Evolutionary conservation across 2,888 invertebrate species (phyloP).

Genomic region (Rotaria magnacalcarata): DNA sequence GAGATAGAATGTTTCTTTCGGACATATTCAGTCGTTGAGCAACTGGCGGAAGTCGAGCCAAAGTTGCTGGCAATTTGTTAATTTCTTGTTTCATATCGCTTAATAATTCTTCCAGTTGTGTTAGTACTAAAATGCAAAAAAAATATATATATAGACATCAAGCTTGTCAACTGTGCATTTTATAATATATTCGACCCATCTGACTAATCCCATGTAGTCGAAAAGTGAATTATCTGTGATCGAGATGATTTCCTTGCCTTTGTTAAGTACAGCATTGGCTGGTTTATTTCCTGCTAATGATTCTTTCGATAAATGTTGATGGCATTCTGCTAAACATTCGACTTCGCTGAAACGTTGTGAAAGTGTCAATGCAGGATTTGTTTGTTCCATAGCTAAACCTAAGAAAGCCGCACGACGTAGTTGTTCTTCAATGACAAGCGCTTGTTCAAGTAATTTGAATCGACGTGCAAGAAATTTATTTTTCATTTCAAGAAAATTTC

Average conservation of each 20-base stretch:
- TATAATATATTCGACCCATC: no score
- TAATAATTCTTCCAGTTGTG: conserved; percentile 92
- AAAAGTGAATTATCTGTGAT: no score
- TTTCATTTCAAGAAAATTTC: conserved; percentile 97
- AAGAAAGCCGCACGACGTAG: conserved; percentile 59
- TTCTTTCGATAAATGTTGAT: conserved; percentile 95
- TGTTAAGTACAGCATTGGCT: conserved; percentile 94
- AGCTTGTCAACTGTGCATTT: no score
- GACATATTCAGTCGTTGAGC: conserved; percentile 97
- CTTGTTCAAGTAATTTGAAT: conserved; percentile 95
- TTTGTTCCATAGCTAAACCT: conserved; percentile 67
- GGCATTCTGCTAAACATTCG: conserved; percentile 94
- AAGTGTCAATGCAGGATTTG: conserved; percentile 93
- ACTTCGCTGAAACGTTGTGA: conserved; percentile 70
- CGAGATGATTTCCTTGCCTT: conserved; percentile 64
- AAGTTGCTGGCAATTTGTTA: conserved; percentile 87
- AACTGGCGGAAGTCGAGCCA: conserved; percentile 93
- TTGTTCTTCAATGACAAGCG: conserved; percentile 96
- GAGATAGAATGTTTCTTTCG: conserved; percentile 67
- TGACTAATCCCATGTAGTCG: no score
- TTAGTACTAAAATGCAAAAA: conserved; percentile 70
- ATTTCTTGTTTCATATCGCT: conserved; percentile 99
- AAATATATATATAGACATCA: neutral
- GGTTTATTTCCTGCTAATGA: conserved; percentile 77
- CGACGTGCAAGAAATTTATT: conserved; percentile 96